Conservation (phyloP, 2,797 vertebrate genomes). For the Enteromius paludinosus region DNA sequence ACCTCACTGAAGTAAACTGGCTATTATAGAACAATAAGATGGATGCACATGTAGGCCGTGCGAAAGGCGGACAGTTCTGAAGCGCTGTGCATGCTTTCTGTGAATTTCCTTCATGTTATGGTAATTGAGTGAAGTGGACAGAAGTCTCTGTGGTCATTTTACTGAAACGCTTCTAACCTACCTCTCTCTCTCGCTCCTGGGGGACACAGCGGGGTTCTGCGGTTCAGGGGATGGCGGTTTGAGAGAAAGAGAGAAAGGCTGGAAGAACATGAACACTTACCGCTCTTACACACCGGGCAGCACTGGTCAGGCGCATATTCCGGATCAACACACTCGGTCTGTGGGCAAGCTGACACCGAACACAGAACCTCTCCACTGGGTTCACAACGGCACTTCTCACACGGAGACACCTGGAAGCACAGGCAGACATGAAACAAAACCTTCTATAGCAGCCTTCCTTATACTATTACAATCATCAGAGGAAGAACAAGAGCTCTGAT, state of each 20-base stretch:
- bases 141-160: slow-evolving; percentile 60
- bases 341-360: slow-evolving; percentile 94
- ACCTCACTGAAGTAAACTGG: slow-evolving; percentile 37
- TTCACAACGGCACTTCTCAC: slow-evolving; percentile 95
- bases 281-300: slow-evolving; percentile 98
- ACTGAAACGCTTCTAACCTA: slow-evolving; percentile 55
- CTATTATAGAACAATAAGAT: slow-evolving; percentile 44
- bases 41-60: slow-evolving; percentile 46
- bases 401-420: slow-evolving; percentile 90
- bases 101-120: slow-evolving; percentile 26
- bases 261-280: slow-evolving; percentile 73
- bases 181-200: slow-evolving; percentile 40
- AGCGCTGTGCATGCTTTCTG: slow-evolving; percentile 49
- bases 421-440: slow-evolving; percentile 45
- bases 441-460: slow-evolving; percentile 22
- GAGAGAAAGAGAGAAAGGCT: slow-evolving; percentile 16
- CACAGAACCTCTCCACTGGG: slow-evolving; percentile 94
- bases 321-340: slow-evolving; percentile 97
- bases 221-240: not conserved
- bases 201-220: slow-evolving; percentile 23
- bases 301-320: slow-evolving; percentile 97
- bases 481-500: not conserved
- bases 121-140: slow-evolving; percentile 59
- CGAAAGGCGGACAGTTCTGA: slow-evolving; percentile 10
- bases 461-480: not conserved